A percentile compares a stretch with the other conserved stretches of the same genome.
These are phyloP conservation scores for Microplitis demolitor DNA, from an alignment of 1,140 invertebrate species.

Conservation along the genomic window DNA sequence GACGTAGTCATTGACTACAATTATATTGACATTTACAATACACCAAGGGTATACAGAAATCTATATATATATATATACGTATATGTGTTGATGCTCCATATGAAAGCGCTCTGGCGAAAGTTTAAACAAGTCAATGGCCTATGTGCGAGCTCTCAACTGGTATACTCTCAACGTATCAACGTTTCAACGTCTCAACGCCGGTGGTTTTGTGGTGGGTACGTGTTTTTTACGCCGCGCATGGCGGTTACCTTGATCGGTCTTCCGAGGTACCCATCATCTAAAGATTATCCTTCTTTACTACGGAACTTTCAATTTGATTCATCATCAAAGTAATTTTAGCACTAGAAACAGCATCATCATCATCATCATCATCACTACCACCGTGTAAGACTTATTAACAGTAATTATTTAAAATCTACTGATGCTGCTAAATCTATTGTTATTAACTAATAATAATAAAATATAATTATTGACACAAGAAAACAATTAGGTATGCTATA, in stretches of 20 bases:
- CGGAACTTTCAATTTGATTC: background rate
- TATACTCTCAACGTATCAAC: background rate
- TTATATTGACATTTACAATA: too few relatives aligned
- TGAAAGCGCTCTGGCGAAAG: constrained; percentile 45
- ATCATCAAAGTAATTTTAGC: background rate
- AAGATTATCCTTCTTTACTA: too few relatives aligned
- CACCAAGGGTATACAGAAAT: background rate
- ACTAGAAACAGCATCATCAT: too few relatives aligned
- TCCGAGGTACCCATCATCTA: background rate
- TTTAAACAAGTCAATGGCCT: constrained; percentile 46
- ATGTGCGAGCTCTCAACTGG: constrained; percentile 16
- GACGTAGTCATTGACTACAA: too few relatives aligned
- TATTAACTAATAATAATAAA: too few relatives aligned
- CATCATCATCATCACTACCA: too few relatives aligned
- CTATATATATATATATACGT: constrained; percentile 19
- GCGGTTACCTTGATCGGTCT: background rate
- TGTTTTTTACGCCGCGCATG: background rate
- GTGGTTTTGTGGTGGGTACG: background rate
- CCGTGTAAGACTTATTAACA: too few relatives aligned
- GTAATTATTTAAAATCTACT: too few relatives aligned
- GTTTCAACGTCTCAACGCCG: background rate
- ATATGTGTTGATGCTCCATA: constrained; percentile 38
- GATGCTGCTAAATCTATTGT: too few relatives aligned
- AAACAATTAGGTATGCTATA: too few relatives aligned
- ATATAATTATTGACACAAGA: too few relatives aligned